phyloP scores from a whole-genome alignment of 1,140 invertebrate genomes.

The Plodia interpunctella region DNA sequence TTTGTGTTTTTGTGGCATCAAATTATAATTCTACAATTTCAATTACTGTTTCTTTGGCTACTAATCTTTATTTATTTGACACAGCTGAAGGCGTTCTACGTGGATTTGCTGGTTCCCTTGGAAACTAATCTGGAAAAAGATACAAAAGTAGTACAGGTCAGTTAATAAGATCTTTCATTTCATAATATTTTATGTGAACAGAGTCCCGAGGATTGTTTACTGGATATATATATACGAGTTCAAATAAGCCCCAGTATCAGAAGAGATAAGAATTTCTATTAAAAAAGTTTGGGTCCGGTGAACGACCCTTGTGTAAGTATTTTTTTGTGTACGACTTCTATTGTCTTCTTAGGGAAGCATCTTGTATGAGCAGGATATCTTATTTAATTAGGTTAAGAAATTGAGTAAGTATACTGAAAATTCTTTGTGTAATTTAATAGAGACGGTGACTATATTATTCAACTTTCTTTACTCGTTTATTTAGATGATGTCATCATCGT shows the following conservation, averaged over 20 bases:
- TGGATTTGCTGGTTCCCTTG: constrained; percentile 92
- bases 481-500: too few relatives aligned
- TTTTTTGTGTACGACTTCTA: constrained; percentile 14
- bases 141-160: constrained; percentile 94
- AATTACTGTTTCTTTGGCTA: constrained; percentile 2
- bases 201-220: constrained; percentile 39
- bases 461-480: not conserved
- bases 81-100: constrained; percentile 95
- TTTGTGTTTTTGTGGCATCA: not conserved
- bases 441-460: not conserved
- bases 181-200: constrained; percentile 34
- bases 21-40: not conserved
- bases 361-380: constrained; percentile 3
- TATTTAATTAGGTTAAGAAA: constrained; percentile 1
- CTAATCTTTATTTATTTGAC: constrained; percentile 60
- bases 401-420: not conserved
- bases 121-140: constrained; percentile 96
- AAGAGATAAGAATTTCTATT: constrained; percentile 52
- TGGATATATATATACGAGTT: constrained; percentile 31
- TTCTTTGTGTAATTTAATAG: not conserved
- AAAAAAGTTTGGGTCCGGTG: constrained; percentile 43
- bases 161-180: constrained; percentile 38
- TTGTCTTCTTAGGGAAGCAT: constrained; percentile 11
- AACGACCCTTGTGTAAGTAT: constrained; percentile 20
- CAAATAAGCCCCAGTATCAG: constrained; percentile 41